These are phyloP conservation scores for Percopsis transmontana DNA, from an alignment of 2,113 vertebrate genomes.

Conservation along the genomic window DNA sequence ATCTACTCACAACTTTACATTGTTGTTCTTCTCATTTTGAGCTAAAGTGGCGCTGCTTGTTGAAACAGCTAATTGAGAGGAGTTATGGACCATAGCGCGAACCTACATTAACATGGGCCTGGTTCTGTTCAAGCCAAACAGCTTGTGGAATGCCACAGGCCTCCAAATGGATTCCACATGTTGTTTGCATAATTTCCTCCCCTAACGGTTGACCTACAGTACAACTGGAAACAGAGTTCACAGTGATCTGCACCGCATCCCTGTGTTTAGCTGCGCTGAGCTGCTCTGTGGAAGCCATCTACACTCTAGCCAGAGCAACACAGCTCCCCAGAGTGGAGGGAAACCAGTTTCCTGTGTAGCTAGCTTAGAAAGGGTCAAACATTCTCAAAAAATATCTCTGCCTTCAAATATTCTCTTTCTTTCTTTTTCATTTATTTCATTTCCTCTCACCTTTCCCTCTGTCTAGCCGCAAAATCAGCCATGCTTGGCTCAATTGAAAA, in stretches of 20 bases:
- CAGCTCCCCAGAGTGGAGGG: constrained; percentile 11
- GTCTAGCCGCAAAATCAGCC: constrained; percentile 8
- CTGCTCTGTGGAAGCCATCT: constrained; percentile 58
- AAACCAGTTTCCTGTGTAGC: constrained; percentile 3
- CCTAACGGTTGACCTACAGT: constrained; percentile 57
- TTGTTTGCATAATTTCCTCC: constrained; percentile 67
- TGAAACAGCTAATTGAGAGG: constrained; percentile 43
- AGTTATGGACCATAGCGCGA: constrained; percentile 36
- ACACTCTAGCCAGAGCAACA: constrained; percentile 8
- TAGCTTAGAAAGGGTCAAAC: constrained; percentile 27
- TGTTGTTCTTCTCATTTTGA: constrained; percentile 42
- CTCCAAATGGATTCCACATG: constrained; percentile 78
- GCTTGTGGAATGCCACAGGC: constrained; percentile 52
- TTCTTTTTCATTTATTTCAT: constrained; percentile 42
- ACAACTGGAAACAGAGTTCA: constrained; percentile 49
- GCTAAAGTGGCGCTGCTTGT: constrained; percentile 24
- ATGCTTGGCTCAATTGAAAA: constrained; percentile 47
- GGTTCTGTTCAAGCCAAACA: constrained; percentile 43
- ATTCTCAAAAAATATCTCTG: constrained; percentile 24
- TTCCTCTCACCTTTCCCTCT: constrained; percentile 21
- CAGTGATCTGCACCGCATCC: constrained; percentile 44
- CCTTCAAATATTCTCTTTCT: constrained; percentile 29
- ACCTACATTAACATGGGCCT: constrained; percentile 28
- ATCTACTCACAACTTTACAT: constrained; percentile 59
- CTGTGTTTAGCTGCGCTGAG: background rate